Base-by-base conservation (phyloP, 2,113 vertebrate species). In the Sphaerodactylus townsendi region DNA sequence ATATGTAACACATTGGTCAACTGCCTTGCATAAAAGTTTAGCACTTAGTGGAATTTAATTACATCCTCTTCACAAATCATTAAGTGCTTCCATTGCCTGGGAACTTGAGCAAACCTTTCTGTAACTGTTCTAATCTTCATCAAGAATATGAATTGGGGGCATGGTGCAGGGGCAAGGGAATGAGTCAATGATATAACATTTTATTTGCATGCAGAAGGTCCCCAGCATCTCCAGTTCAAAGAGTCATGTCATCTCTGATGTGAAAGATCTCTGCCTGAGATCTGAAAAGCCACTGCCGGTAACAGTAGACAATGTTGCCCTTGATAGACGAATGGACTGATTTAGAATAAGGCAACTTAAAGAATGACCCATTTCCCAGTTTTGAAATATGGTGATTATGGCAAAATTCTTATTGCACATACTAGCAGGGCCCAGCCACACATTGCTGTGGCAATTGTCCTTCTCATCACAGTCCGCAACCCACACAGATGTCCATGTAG, bases 1-100 rank as follows among this genome's bases (percentile, higher is more conserved):
- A 93, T 70, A 53, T 81, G 73, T 91, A 92, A 88, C 85, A 89
- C 71, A 69, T 85, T 89, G 89, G 93, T 86, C 90, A 85, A 93
- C 85, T 78, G 84, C 84, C 70, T 77, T 10, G 2, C 79, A 90
- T 90, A 85, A 80, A 87, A 86, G 86, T 88, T 86, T 87, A 89
- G 81, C 62, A 66, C 19, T 3, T 68, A 77, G 33, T 53, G 78
- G 90, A 86, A 85, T 86, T 92, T 92, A 92, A 90, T 92, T 89
- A 84, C 84, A 76, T 10, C 53, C 1, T 25, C 65, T 3, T 6
- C 59, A 15, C 83, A 81, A 83, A 81, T 33, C 82, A 87, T 86
- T 92, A 87, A 77, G 30, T 62, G 1, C 76, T 80, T 74, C 70
- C 72, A 37, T 87, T 87, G 82, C 69, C 86, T 89, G 59, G 25